Base-by-base conservation (phyloP, 2,888 invertebrate genomes). In the Halictus quadricinctus region DNA sequence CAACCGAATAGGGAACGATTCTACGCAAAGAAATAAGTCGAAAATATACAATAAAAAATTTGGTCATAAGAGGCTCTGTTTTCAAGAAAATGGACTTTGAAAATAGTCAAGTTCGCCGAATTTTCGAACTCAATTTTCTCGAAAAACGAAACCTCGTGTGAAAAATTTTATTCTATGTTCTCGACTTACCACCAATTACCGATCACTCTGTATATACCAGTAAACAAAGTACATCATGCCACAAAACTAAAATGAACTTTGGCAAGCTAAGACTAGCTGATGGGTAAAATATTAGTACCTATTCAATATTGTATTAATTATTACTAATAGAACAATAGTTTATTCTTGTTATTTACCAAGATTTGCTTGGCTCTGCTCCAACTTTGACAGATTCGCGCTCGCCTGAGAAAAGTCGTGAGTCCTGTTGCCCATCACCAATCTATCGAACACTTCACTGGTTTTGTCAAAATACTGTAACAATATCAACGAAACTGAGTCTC, bases 391-490 rank as follows among this genome's bases (percentile, higher is more conserved):
- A 87, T 96, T 96, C 3, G 93, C 92, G 43, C 95, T 95, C 10
- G 97, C 96, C 75, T 95, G 95, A 58, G 95, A 95, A 89, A 96
- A 95, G 87, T 96, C 95, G 75, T 95, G 95, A 60, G 95, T 94
- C 90, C 96, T 95, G 87, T 95, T 96, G 2, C 96, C 96, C 96
- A 96, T 96, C 79, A 97, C 95, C 84, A 97, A 94, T 73, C 96
- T 96, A 92, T 97, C 97, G 90, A 97, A 97, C 15, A 96, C 96
- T 90, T 96, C 96, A 87, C 96, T 96, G 5, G 97, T 96, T 88
- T 95, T 95, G 92, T 96, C 96, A 89, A 96, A 96, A 93, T 97
- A 97, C 95, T 95, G 88, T 25, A 93, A 83, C 43, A 80, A 76
- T 7, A 79, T n/a, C 72, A 77, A 76, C 1, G 58, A 4, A 25